These are phyloP conservation scores for Phalangium opilio DNA, from an alignment of 2,888 invertebrate genomes.

Conservation along the genomic window DNA sequence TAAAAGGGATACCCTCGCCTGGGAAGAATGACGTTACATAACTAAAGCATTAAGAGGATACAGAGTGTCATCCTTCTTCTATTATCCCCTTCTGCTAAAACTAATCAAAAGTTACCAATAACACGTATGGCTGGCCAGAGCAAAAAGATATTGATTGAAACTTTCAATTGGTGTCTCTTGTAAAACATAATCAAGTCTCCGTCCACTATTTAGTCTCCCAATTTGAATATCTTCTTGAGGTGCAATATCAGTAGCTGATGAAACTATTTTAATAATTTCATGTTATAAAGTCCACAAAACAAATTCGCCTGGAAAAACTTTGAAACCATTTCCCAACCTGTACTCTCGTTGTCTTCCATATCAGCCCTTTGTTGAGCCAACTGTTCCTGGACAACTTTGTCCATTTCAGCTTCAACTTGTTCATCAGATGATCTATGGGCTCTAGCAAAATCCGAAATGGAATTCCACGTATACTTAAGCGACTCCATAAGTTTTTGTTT, in stretches of 20 bases:
- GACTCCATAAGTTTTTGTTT: constrained; percentile 72
- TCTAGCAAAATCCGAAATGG: constrained; percentile 50
- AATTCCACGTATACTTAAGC: constrained; percentile 61
- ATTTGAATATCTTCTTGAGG: constrained; percentile 30
- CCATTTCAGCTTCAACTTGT: constrained; percentile 24
- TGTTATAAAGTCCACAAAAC: no score
- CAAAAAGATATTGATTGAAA: constrained; percentile 91
- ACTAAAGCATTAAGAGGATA: no score
- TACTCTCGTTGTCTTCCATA: constrained; percentile 9
- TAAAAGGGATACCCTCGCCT: no score
- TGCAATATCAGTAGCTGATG: background rate
- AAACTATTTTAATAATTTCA: no score
- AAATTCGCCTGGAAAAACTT: no score
- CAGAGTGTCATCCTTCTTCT: no score
- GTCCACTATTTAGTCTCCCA: constrained; percentile 57
- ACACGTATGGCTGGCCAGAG: constrained; percentile 81
- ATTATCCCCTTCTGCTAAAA: no score
- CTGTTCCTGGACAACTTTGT: constrained; percentile 23
- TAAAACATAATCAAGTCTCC: constrained; percentile 81
- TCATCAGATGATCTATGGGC: constrained; percentile 25
- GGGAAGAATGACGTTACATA: no score
- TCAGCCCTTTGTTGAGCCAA: constrained; percentile 4
- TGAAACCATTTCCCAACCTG: no score
- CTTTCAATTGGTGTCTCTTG: constrained; percentile 93
- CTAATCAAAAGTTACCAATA: constrained; percentile 84